phyloP scores from a whole-genome alignment of 1,140 invertebrate genomes.

The Solen grandis region DNA sequence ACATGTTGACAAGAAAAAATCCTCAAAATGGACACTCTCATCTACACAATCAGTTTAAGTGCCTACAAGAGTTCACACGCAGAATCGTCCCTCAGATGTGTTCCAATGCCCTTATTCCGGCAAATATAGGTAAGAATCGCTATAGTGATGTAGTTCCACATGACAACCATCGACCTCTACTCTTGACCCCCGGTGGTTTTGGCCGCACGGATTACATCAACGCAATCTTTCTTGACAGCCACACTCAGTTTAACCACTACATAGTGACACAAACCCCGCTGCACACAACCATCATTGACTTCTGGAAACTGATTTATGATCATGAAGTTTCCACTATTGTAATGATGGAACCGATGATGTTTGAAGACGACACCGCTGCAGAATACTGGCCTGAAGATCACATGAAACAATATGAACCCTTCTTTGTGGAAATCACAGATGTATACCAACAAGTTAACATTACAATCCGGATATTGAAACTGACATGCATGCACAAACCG shows the following conservation, averaged over 20 bases:
- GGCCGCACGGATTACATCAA: conserved; percentile 82
- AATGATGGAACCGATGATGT: conserved; percentile 74
- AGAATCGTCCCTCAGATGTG: conserved; percentile 61
- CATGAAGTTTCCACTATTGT: conserved; percentile 75
- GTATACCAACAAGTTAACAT: conserved; percentile 74
- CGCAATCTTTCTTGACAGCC: conserved; percentile 75
- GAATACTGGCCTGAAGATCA: conserved; percentile 76
- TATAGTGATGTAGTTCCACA: conserved; percentile 72
- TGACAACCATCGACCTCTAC: conserved; percentile 67
- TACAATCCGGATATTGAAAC: conserved; percentile 70
- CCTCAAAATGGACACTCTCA: conserved; percentile 69
- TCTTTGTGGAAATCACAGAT: conserved; percentile 71
- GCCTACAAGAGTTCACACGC: conserved; percentile 70
- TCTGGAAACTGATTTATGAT: conserved; percentile 80
- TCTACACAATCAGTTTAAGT: conserved; percentile 75
- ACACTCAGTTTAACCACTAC: conserved; percentile 69
- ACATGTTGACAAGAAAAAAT: conserved; percentile 69
- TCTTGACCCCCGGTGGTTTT: conserved; percentile 66
- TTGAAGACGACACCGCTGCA: conserved; percentile 74
- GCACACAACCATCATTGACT: conserved; percentile 77
- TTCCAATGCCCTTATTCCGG: conserved; percentile 57
- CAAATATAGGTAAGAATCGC: conserved; percentile 75
- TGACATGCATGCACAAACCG: conserved; percentile 63
- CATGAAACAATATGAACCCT: conserved; percentile 73
- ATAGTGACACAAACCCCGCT: conserved; percentile 80